Evolutionary conservation across 2,797 vertebrate genomes (phyloP).

Genomic region (Megaceryle alcyon): DNA sequence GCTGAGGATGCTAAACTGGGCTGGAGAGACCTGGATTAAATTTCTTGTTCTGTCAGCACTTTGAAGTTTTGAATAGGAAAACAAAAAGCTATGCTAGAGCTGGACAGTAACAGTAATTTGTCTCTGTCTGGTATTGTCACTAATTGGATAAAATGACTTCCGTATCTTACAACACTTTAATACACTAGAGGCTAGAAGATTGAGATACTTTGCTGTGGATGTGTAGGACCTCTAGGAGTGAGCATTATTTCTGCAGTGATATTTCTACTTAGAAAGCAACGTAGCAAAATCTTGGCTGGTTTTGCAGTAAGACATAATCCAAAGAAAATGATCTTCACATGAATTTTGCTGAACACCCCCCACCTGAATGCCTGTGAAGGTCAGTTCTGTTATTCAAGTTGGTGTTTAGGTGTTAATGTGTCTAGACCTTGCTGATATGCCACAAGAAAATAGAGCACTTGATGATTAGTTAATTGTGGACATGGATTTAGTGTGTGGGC

Average conservation of each 20-base stretch:
- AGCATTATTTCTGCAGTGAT: neutral
- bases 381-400: neutral
- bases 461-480: neutral
- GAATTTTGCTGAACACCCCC: neutral
- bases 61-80: neutral
- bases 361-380: neutral
- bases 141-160: neutral
- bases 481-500: neutral
- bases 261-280: neutral
- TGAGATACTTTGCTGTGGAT: neutral
- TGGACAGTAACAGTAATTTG: neutral
- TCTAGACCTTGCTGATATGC: neutral
- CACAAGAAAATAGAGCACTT: neutral
- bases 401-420: neutral
- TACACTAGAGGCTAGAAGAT: neutral
- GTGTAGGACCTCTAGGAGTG: neutral
- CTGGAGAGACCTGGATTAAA: neutral
- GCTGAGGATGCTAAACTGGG: neutral
- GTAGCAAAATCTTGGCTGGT: neutral
- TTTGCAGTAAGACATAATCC: neutral
- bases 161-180: neutral
- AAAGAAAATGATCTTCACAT: neutral
- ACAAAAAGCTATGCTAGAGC: neutral
- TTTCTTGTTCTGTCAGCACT: neutral
- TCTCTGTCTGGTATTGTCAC: neutral